phyloP scores from a whole-genome alignment of 2,888 invertebrate genomes.

The Proisotoma minuta region DNA sequence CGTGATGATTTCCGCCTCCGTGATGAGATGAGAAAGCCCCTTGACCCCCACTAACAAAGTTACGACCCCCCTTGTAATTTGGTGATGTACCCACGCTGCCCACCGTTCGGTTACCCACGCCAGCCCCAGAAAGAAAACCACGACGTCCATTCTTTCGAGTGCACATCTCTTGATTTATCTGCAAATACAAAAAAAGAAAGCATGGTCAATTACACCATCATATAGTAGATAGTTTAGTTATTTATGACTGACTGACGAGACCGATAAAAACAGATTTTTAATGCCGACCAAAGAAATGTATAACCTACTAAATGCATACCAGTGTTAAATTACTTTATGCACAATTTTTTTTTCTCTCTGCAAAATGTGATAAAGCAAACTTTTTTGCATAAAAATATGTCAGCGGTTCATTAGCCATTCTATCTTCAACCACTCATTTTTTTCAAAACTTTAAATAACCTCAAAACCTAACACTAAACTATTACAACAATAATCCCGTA shows the following conservation, averaged over 20 bases:
- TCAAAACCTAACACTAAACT: too few species aligned
- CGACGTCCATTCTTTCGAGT: constrained; percentile 43
- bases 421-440: too few species aligned
- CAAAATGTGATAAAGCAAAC: too few species aligned
- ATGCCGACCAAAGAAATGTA: too few species aligned
- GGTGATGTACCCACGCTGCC: constrained; percentile 35
- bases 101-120: constrained; percentile 20
- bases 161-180: constrained; percentile 42
- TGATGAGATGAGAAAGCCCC: constrained; percentile 2
- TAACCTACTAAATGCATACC: not conserved
- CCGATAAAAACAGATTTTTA: too few species aligned
- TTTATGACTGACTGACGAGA: too few species aligned
- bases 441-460: too few species aligned
- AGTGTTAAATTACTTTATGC: not conserved
- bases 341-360: not conserved
- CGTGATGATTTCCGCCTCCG: not conserved
- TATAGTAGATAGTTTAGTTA: not conserved
- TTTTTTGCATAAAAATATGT: too few species aligned
- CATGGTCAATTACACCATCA: too few species aligned
- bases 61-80: constrained; percentile 40
- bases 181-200: constrained; percentile 9
- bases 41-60: not conserved
- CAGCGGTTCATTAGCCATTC: too few species aligned
- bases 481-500: too few species aligned
- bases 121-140: constrained; percentile 32